Evolutionary conservation across 2,797 vertebrate genomes (phyloP), one percentile per base, ranked within the genome.

Genomic region (Astyanax mexicanus): DNA sequence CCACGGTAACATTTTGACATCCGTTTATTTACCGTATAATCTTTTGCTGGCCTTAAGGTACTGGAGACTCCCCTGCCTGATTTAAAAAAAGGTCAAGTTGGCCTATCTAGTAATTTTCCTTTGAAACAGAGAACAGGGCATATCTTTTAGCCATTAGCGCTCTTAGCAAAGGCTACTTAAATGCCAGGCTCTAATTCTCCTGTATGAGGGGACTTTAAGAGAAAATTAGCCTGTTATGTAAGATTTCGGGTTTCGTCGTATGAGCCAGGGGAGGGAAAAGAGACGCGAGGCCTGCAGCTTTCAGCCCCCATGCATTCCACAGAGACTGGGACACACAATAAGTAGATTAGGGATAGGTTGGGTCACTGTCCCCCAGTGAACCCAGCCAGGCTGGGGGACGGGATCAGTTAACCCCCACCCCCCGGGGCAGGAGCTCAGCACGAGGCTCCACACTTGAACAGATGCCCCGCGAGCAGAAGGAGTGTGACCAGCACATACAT

Each of bases 151-250:
- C 75, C 40, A 49, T 72, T 40, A 69, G 42, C 74, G 72, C 72
- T 75, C 66, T 75, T 37, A 69, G 62, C 71, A 78, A 69, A 78
- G 62, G 68, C 57, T 75, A 69, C 66, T 68, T 75, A 75, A 80
- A 80, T 80, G 68, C 78, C 79, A 74, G 58, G 64, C 58, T 69
- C 73, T 79, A 81, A 81, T 83, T 81, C 72, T 32, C 25, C 40
- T n/a, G 58, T 74, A 71, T 71, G 66, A 77, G 64, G 67, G 64
- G 75, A 70, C 40, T 83, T 83, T 74, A 45, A 70, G 68, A 71
- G 60, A 72, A 77, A 83, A 79, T 74, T 66, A 38, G 55, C 69
- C 60, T 66, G 64, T 83, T 78, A 78, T 64, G 72, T 78, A 80
- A 78, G 74, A 69, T 37, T 69, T 44, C 55, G 69, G 64, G 72